phyloP scores from a whole-genome alignment of 1,140 invertebrate genomes.

The Coptotermes formosanus region DNA sequence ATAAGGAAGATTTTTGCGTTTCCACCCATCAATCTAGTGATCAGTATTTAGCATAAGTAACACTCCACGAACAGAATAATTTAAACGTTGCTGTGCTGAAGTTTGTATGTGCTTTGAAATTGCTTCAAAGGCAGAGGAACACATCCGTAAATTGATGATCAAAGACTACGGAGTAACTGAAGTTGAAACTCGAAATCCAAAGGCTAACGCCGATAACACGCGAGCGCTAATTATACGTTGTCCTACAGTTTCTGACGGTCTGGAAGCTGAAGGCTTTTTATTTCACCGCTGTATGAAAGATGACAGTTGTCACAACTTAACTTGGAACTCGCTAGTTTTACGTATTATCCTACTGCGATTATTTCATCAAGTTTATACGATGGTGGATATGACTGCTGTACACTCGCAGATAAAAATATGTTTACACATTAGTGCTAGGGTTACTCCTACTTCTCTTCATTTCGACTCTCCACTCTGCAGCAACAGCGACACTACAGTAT shows the following conservation, averaged over 20 bases:
- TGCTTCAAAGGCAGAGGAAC: neutral
- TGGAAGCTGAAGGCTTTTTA: too few relatives aligned
- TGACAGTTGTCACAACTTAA: neutral
- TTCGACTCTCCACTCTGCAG: too few relatives aligned
- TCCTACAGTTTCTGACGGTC: too few relatives aligned
- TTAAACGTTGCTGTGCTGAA: neutral
- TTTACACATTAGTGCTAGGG: too few relatives aligned
- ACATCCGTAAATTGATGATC: neutral
- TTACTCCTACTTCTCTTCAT: too few relatives aligned
- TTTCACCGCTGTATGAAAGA: too few relatives aligned
- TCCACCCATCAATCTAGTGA: neutral
- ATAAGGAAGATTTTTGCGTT: neutral
- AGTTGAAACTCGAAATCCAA: neutral
- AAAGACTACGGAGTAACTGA: neutral
- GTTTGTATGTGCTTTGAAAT: neutral
- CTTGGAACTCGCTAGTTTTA: neutral
- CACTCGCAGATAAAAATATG: too few relatives aligned
- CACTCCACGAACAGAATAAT: neutral
- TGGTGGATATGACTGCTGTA: too few relatives aligned
- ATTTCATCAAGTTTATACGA: neutral
- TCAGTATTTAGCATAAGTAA: neutral
- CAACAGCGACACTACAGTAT: too few relatives aligned
- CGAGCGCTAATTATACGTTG: too few relatives aligned
- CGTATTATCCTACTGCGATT: neutral
- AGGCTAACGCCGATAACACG: neutral